phyloP scores from a whole-genome alignment of 2,113 vertebrate species.

The Crotalus helleri region DNA sequence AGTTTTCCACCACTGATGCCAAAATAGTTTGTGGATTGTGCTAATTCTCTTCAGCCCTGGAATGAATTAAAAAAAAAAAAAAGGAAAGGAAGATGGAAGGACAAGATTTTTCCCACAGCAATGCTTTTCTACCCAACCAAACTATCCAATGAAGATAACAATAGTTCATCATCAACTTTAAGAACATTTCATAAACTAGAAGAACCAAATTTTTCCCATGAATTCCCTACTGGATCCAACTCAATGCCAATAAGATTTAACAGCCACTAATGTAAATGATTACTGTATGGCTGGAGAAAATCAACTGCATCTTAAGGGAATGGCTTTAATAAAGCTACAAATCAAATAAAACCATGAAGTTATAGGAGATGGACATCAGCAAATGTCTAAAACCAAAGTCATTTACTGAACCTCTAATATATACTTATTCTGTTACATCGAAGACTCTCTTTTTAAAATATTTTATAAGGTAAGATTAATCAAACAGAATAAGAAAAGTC shows the following conservation, averaged over 20 bases:
- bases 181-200: not conserved
- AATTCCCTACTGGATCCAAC: not conserved
- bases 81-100: not conserved
- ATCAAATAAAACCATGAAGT: not conserved
- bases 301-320: not conserved
- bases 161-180: not conserved
- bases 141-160: not conserved
- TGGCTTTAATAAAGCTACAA: not conserved
- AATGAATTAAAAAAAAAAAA: not conserved
- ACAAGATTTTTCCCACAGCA: not conserved
- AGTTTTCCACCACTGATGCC: not conserved
- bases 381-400: not conserved
- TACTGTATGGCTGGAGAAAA: not conserved
- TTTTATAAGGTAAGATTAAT: not conserved
- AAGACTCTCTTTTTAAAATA: not conserved
- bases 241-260: not conserved
- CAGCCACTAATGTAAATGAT: not conserved
- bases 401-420: not conserved
- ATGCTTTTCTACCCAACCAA: not conserved
- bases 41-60: not conserved
- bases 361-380: not conserved
- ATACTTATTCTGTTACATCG: not conserved
- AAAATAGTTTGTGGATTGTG: not conserved
- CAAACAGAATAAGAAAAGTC: not conserved
- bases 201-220: not conserved